Percentiles rank a stretch among this genome's conserved stretches.
These are phyloP conservation scores for Anodontia alba DNA, from an alignment of 2,888 invertebrate species.

Conservation along the genomic window DNA sequence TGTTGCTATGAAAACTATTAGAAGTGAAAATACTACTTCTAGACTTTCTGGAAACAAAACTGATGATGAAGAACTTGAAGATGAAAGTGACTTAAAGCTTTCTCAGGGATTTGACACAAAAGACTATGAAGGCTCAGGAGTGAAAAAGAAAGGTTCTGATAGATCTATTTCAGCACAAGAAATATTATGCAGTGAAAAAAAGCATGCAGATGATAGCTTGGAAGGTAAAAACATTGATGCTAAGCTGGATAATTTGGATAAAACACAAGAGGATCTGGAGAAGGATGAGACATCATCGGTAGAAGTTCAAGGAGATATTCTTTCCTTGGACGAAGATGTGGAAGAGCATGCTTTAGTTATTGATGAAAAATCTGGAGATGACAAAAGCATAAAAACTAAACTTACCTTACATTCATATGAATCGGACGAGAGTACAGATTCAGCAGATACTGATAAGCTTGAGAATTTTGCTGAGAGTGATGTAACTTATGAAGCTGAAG, in stretches of 20 bases:
- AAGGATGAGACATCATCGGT: not conserved
- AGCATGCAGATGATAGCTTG: too few species aligned
- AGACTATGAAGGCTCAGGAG: not conserved
- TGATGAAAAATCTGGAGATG: constrained; percentile 40
- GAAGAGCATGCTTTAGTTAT: constrained; percentile 52
- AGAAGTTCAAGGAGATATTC: not conserved
- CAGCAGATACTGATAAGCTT: not conserved
- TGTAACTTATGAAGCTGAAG: too few species aligned
- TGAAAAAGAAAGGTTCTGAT: not conserved
- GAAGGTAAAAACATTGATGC: too few species aligned
- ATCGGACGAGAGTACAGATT: not conserved
- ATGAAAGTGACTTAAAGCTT: not conserved
- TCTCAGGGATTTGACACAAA: constrained; percentile 8
- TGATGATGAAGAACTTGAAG: not conserved
- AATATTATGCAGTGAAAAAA: too few species aligned
- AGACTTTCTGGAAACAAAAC: not conserved
- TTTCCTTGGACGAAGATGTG: constrained; percentile 43
- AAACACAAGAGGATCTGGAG: not conserved
- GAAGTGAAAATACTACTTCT: too few species aligned
- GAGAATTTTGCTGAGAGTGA: not conserved
- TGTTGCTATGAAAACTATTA: too few species aligned
- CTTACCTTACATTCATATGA: not conserved
- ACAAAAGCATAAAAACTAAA: not conserved
- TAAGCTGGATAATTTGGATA: not conserved
- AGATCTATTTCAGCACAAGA: too few species aligned